Evolutionary conservation across 2,797 vertebrate genomes (phyloP).

Genomic region (Fundulus diaphanus): DNA sequence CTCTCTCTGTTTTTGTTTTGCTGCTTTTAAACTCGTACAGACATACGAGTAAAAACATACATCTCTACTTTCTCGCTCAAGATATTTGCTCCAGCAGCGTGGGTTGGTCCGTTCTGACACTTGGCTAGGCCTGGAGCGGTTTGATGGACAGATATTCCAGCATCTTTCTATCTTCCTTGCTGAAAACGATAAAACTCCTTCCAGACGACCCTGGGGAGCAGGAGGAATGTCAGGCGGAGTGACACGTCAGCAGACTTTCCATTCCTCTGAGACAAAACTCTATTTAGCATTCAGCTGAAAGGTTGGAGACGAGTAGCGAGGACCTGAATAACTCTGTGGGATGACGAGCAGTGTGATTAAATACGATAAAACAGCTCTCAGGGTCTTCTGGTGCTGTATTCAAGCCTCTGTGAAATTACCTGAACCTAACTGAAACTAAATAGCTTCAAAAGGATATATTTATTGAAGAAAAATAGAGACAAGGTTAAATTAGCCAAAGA

Average conservation of each 20-base stretch:
- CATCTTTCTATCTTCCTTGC: constrained; percentile 50
- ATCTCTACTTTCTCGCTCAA: constrained; percentile 20
- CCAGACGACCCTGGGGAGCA: constrained; percentile 50
- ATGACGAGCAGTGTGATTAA: constrained; percentile 29
- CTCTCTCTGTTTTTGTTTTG: neutral
- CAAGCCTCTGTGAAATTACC: constrained; percentile 12
- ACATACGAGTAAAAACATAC: constrained; percentile 9
- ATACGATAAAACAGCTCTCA: constrained; percentile 24
- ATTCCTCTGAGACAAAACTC: constrained; percentile 49
- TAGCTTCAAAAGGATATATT: neutral
- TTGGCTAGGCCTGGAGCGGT: constrained; percentile 11
- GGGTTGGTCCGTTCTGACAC: constrained; percentile 45
- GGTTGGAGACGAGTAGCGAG: constrained; percentile 46
- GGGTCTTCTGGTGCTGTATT: constrained; percentile 13
- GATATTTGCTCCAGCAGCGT: constrained; percentile 39
- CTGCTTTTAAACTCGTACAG: neutral
- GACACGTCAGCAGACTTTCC: constrained; percentile 64
- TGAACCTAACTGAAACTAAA: constrained; percentile 10
- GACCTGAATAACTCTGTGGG: constrained; percentile 31
- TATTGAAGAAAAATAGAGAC: neutral
- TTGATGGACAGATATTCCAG: constrained; percentile 55
- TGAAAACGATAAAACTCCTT: constrained; percentile 61
- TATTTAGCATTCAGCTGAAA: constrained; percentile 71
- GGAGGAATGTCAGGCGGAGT: constrained; percentile 63
- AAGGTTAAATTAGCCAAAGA: constrained; percentile 14